Base-by-base conservation (phyloP, 2,888 invertebrate genomes). In the Agriopis leucophaearia region DNA sequence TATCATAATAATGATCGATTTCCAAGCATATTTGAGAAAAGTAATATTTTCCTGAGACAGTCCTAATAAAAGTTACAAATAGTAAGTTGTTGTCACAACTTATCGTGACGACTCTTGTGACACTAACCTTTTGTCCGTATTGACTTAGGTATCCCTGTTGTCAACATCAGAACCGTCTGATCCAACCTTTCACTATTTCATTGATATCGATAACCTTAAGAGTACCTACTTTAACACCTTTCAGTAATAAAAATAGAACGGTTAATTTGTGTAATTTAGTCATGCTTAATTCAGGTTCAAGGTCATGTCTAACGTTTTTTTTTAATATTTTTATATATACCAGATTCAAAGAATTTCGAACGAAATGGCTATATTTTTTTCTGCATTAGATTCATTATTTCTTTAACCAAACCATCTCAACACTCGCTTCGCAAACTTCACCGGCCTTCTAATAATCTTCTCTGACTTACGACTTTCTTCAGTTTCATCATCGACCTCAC, bases 401-500 rank as follows among this genome's bases (percentile, higher is more conserved):
- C 10, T 64, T 78, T 77, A 88, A 50, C 83, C 76, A 45, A 88
- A 75, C 88, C 86, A 88, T 69, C 76, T 85, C 1, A 88, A 69
- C 13, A 90, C 61, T 36, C 81, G 78, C 59, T 76, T 86, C n/a
- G 58, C 54, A 48, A 67, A 67, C 54, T 67, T 67, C 12, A 67
- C 50, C 0, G 88, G 89, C 69, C 81, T 82, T 69, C 81, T 80
- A 55, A 87, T 79, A 42, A 86, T 75, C 67, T 82, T 85, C 66
- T 76, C 80, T 36, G 81, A 82, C 65, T 73, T 75, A 27, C 88
- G 86, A 90, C 88, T 93, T 76, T 90, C 77, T 75, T 87, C 78
- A n/a, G n/a, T 18, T 38, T 89, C 90, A 38, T 89, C 91, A 38
- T 91, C 92, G 36, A 57, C 58, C 15, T 67, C 87, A 89, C 88